A percentile compares a stretch with the other conserved stretches of the same genome.
phyloP scores from a whole-genome alignment of 2,797 vertebrate genomes.

The Poeciliopsis infans region DNA sequence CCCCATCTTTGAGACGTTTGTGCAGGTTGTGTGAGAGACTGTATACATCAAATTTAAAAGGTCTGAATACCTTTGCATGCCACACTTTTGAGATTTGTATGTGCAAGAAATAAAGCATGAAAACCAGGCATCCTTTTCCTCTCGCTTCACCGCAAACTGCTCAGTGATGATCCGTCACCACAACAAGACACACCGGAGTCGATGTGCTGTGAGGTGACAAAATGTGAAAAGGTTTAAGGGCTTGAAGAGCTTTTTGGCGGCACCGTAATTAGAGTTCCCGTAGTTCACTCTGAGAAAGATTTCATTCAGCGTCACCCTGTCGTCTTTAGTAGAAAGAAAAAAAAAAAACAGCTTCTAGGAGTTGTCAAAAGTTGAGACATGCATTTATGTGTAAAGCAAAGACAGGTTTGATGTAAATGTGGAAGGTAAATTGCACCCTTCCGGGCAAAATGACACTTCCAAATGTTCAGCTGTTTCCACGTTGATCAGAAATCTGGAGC shows the following conservation, averaged over 20 bases:
- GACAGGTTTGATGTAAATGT: neutral
- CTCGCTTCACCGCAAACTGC: neutral
- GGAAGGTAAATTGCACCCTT: neutral
- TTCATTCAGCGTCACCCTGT: neutral
- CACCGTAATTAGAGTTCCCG: neutral
- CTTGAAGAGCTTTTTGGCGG: neutral
- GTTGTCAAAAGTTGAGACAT: neutral
- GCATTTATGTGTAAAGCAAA: too few relatives aligned
- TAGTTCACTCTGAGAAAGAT: neutral
- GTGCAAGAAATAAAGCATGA: neutral
- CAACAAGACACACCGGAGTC: neutral
- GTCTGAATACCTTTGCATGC: neutral
- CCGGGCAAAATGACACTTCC: neutral
- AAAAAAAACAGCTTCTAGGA: too few relatives aligned
- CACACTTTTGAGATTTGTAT: neutral
- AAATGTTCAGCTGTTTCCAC: slow-evolving; percentile 30
- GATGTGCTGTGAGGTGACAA: neutral
- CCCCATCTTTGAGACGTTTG: too few relatives aligned
- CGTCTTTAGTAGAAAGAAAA: neutral
- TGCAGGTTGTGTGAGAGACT: neutral
- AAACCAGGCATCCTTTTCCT: neutral
- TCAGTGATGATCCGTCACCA: neutral
- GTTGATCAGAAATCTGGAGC: slow-evolving; percentile 2
- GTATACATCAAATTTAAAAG: neutral
- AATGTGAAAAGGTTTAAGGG: neutral